These are phyloP conservation scores for Drosophila prostipennis DNA, from an alignment of 2,888 invertebrate genomes.

Conservation along the genomic window DNA sequence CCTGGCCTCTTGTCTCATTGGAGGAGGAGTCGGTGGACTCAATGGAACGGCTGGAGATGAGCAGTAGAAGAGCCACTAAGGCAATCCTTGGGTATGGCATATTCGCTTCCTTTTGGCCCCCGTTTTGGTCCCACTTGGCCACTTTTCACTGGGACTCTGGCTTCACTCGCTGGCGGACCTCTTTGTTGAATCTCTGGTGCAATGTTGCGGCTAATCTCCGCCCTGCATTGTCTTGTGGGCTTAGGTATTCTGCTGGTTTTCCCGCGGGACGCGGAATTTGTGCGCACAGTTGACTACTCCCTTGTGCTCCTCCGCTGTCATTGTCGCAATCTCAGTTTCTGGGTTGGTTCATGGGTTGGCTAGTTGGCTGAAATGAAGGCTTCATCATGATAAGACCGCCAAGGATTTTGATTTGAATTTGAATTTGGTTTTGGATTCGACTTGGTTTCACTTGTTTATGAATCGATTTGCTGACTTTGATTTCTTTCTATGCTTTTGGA, in stretches of 20 bases:
- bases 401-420: no score
- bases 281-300: conserved; percentile 20
- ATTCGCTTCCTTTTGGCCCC: conserved; percentile 10
- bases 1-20: not conserved
- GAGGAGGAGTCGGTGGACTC: not conserved
- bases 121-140: no score
- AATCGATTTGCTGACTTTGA: conserved; percentile 53
- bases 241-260: conserved; percentile 21
- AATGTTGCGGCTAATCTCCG: conserved; percentile 13
- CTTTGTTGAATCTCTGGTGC: conserved; percentile 1
- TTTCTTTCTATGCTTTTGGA: conserved; percentile 48
- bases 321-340: conserved; percentile 30
- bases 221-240: conserved; percentile 14
- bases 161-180: not conserved
- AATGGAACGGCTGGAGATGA: conserved; percentile 3
- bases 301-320: conserved; percentile 23
- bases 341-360: conserved; percentile 6
- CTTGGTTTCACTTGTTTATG: conserved; percentile 57
- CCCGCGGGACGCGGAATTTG: conserved; percentile 18
- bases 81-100: conserved; percentile 28
- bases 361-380: conserved; percentile 2
- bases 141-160: not conserved
- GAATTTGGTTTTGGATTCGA: no score
- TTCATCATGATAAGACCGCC: conserved; percentile 11
- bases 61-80: conserved; percentile 26